Base-by-base conservation (phyloP, 2,888 invertebrate genomes). In the Drosophila austrosaltans region DNA sequence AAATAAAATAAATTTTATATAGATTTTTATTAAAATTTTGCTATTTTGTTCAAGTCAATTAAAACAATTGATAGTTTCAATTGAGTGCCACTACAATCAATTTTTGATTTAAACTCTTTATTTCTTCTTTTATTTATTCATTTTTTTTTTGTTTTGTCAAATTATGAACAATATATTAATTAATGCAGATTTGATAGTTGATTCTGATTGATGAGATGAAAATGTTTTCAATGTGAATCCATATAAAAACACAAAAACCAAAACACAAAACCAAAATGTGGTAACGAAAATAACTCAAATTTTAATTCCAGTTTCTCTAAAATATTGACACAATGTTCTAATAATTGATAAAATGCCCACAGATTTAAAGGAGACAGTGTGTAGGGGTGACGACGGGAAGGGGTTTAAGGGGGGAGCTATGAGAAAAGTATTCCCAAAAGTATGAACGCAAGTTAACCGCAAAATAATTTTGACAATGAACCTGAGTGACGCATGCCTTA, bases 381-480 rank as follows among this genome's bases (percentile, higher is more conserved):
- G 16, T 44, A 20, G 22, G 20, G 22, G 44, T 16, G 8, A 5
- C 2, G 10, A 44, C 40, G 54, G 32, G 25, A 53, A 20, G 60
- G 20, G 53, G 53, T 7, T 4, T 28, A 3, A 8, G 22, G 20
- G 4, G 32, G 22, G 79, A 42, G 1, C 22, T 25, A 10, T 22
- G 53, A 60, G 48, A 66, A 76, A 77, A 77, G 60, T 75, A 72
- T 79, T 58, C 63, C 76, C 82, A 84, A 72, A 87, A 81, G 56
- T 74, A 87, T 89, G 90, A 87, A 84, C 77, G 67, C 85, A 85
- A 83, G 79, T 82, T 89, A 89, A 90, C 90, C 90, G 78, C 87
- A 77, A 81, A 89, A 90, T 83, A 78, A 86, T 87, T 87, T 81
- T 81, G 89, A 77, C 83, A 89, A 90, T 90, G 81, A 87, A 87